Conservation (phyloP, 2,888 invertebrate species). For the Drosophila buzzatii region DNA sequence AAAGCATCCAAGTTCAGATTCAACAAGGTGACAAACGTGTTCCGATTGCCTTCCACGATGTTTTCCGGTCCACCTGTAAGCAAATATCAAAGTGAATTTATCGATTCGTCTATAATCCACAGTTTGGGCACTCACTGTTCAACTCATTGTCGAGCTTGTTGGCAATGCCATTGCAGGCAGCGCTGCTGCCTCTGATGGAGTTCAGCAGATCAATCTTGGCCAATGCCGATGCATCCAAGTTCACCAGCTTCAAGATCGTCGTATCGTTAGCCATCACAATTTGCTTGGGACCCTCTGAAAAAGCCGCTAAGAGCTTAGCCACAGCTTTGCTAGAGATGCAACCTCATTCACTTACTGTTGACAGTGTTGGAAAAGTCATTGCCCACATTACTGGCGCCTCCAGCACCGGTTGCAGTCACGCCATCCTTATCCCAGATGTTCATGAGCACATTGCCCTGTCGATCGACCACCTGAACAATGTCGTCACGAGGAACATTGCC, state of each 20-base stretch:
- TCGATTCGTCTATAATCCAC: background rate
- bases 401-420: background rate
- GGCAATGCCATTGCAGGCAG: slow-evolving; percentile 40
- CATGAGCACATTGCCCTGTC: slow-evolving; percentile 38
- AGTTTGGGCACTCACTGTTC: slow-evolving; percentile 17
- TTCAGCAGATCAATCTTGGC: slow-evolving; percentile 44
- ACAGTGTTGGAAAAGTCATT: slow-evolving; percentile 24
- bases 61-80: slow-evolving; percentile 40
- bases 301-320: background rate
- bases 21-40: slow-evolving; percentile 40
- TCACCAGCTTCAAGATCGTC: slow-evolving; percentile 49
- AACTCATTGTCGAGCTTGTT: slow-evolving; percentile 44
- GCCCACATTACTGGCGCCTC: slow-evolving; percentile 2
- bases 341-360: slow-evolving; percentile 20
- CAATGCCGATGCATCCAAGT: slow-evolving; percentile 44
- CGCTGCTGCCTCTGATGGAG: slow-evolving; percentile 57
- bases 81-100: background rate
- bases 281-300: slow-evolving; percentile 43
- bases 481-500: slow-evolving; percentile 2
- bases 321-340: accelerated
- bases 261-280: slow-evolving; percentile 54
- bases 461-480: slow-evolving; percentile 37
- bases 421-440: slow-evolving; percentile 26
- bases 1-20: slow-evolving; percentile 46
- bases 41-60: slow-evolving; percentile 51